Base-by-base conservation (phyloP, 1,140 invertebrate species). In the Triops longicaudatus region DNA sequence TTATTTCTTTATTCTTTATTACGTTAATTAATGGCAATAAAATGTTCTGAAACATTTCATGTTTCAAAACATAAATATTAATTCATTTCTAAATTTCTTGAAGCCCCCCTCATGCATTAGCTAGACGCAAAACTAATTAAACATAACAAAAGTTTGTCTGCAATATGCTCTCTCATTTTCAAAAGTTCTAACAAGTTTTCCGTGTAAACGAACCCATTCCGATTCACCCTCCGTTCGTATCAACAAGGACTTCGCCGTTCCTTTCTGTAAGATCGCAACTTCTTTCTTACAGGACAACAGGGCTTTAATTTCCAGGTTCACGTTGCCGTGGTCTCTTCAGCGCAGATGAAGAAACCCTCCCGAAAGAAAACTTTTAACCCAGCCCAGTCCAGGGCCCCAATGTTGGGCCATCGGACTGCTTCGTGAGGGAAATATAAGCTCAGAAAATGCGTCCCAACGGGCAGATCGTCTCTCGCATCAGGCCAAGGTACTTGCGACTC, bases 371-470 rank as follows among this genome's bases (percentile, higher is more conserved):
- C 50, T n/a, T 17, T n/a, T n/a, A 63, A 17, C 50, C 6, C 50
- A 22, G 50, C 50, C 6, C 17, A 17, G 22, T 17, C 50, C 50
- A 63, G 17, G 22, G 22, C 14, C 17, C 17, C 10, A 63, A 63
- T 63, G 50, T 63, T 63, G 22, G 50, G 50, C 22, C 50, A 63
- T 63, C 50, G 50, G 50, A 63, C 50, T 63, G 50, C 50, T 63
- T 63, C 50, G 50, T 63, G 50, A 63, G 50, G 50, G 50, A 63
- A 63, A 63, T 63, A 63, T 63, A 17, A 63, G 50, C 50, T 14
- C 31, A 37, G 31, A 14, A 22, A 63, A 63, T 63, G 50, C 14
- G 50, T 63, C 50, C 50, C 50, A 22, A 63, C 7, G 50, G 50
- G 22, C 50, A 63, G 14, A 63, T 63, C 50, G 1, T 22, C n/a